A percentile compares a stretch with the other conserved stretches of the same genome.
phyloP scores from a whole-genome alignment of 1,140 invertebrate genomes.

The Tyrophagus putrescentiae region DNA sequence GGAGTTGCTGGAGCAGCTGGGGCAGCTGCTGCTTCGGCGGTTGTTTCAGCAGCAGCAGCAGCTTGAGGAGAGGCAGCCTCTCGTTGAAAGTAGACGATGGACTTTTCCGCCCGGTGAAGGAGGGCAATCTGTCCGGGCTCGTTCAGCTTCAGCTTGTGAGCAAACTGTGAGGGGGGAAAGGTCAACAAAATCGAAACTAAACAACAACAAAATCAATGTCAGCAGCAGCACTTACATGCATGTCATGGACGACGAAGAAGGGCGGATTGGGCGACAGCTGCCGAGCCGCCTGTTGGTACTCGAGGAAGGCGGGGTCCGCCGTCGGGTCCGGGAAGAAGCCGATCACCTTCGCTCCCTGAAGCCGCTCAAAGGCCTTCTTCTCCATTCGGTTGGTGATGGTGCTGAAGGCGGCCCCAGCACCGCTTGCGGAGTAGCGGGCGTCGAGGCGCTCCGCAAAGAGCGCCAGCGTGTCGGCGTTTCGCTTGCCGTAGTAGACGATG shows the following conservation, averaged over 20 bases:
- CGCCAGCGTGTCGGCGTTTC: not conserved
- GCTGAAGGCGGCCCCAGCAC: conserved; percentile 19
- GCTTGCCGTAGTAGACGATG: conserved; percentile 3
- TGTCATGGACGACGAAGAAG: conserved; percentile 25
- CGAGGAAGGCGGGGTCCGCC: conserved; percentile 20
- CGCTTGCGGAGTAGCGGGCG: not conserved
- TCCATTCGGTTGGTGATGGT: conserved; percentile 25
- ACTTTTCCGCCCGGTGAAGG: conserved; percentile 21
- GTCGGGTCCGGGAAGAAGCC: conserved; percentile 25
- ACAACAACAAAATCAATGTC: not conserved
- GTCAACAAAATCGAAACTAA: not conserved
- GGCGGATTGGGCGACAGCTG: conserved; percentile 21
- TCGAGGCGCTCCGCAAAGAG: not conserved
- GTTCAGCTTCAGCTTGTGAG: conserved; percentile 23
- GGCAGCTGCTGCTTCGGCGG: not conserved
- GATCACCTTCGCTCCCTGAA: conserved; percentile 21
- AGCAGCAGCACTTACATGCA: conserved; percentile 17
- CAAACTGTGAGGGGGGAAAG: conserved; percentile 19
- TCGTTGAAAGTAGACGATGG: conserved; percentile 18
- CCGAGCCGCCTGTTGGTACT: conserved; percentile 23
- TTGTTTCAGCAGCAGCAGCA: too few relatives aligned
- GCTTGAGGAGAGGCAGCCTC: too few relatives aligned
- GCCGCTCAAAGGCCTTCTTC: conserved; percentile 25
- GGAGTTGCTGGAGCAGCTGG: conserved; percentile 1
- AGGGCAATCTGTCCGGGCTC: conserved; percentile 25